Base-by-base conservation (phyloP, 2,797 vertebrate genomes). In the Sebastes matsubarae region DNA sequence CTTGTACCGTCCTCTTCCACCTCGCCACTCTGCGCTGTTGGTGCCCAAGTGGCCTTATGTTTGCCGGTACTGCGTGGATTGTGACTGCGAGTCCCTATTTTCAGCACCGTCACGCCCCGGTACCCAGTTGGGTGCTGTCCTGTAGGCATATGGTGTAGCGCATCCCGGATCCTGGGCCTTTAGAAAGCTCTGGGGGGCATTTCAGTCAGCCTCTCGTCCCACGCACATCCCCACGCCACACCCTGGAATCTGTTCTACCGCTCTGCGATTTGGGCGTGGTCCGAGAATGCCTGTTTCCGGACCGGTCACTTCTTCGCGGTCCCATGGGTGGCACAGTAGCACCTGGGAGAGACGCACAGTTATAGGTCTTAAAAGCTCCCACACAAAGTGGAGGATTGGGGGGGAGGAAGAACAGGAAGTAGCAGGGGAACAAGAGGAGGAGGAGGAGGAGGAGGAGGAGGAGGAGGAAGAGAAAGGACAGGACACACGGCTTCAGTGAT, bases 71-170 rank as follows among this genome's bases (percentile, higher is more conserved):
- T 0, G 46, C 63, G 79, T 78, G 81, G 76, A 83, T 58, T 90
- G 88, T 85, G 84, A 84, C 83, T 65, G 80, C 12, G n/a, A 80
- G 87, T 90, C 90, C 88, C 91, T 95, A 94, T 93, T 95, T 95
- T 93, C 78, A 87, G 91, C 75, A 52, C 78, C 61, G 85, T 90
- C 89, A 88, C 85, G 80, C 86, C 89, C 92, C 63, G 79, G 81
- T 86, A 80, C 90, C 85, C 94, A 81, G 92, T 90, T 85, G 94
- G 93, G 89, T 89, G 93, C 89, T 88, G 86, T 95, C 89, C 94
- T 94, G 90, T 89, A 78, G 91, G 92, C 94, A 95, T 95, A 95
- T 95, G 95, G 93, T 89, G 90, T 65, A 89, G 81, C 88, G 71
- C 81, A 91, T 92, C 91, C 90, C 79, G 81, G 91, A 86, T 91